Percentiles rank a stretch among this genome's conserved stretches.
Conservation (phyloP, 2,113 vertebrate species). For the Spheniscus mendiculus region DNA sequence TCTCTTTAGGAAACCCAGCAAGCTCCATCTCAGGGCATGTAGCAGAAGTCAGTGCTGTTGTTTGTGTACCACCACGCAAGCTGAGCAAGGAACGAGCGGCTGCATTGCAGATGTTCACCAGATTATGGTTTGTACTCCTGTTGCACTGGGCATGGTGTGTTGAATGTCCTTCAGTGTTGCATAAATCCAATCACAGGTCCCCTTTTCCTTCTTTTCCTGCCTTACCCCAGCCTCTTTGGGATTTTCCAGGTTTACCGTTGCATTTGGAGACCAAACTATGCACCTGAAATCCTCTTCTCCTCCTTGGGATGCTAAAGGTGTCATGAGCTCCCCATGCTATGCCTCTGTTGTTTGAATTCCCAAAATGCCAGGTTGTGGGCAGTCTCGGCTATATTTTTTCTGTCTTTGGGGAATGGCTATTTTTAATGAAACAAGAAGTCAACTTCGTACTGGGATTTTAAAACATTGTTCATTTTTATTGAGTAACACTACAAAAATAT, state of each 20-base stretch:
- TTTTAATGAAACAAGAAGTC: constrained; percentile 8
- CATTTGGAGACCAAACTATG: background rate
- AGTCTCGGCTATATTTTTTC: background rate
- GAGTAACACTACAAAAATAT: background rate
- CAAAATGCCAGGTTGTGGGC: background rate
- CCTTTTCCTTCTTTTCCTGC: background rate
- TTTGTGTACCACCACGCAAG: background rate
- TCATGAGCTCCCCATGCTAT: background rate
- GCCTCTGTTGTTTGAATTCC: background rate
- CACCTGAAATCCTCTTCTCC: background rate
- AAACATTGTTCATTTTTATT: background rate
- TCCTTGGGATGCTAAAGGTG: background rate
- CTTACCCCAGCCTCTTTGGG: background rate
- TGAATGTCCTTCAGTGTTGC: background rate
- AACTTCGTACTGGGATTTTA: background rate
- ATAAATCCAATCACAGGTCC: background rate
- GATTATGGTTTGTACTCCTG: background rate
- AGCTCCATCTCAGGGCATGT: background rate
- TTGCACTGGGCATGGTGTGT: background rate
- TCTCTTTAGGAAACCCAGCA: background rate
- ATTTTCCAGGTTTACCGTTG: fast-evolving
- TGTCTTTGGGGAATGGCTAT: background rate
- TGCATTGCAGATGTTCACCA: background rate
- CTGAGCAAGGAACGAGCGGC: background rate
- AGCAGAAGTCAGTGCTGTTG: background rate